Percentiles rank a stretch among this genome's conserved stretches.
Evolutionary conservation across 2,113 vertebrate species (phyloP).

Genomic region (Rhinoptilus africanus): DNA sequence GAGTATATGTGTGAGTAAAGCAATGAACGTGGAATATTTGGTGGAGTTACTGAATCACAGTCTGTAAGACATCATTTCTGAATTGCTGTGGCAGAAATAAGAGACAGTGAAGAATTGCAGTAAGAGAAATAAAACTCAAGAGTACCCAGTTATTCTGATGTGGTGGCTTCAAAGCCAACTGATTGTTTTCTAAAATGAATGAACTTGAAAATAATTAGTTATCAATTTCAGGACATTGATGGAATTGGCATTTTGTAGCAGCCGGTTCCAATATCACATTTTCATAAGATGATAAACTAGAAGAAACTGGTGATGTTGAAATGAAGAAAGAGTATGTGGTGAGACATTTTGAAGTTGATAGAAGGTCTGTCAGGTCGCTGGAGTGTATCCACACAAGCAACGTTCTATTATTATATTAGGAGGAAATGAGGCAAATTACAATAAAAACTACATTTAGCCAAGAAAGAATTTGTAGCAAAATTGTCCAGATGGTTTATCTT

Average conservation of each 20-base stretch:
- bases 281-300: not conserved
- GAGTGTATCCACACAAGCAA: not conserved
- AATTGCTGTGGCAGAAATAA: not conserved
- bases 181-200: not conserved
- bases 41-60: not conserved
- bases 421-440: conserved; percentile 54
- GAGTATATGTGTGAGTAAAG: rapidly evolving
- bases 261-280: not conserved
- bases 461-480: not conserved
- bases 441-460: conserved; percentile 14
- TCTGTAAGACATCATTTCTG: not conserved
- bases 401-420: not conserved
- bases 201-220: not conserved
- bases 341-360: not conserved
- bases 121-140: not conserved
- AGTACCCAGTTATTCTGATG: not conserved
- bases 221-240: not conserved
- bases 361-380: not conserved
- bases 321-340: not conserved
- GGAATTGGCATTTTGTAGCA: not conserved
- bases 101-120: not conserved
- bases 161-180: not conserved
- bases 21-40: rapidly evolving
- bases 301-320: not conserved
- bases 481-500: conserved; percentile 53